Conservation (phyloP, 2,888 invertebrate genomes). For the Notodonta dromedarius region DNA sequence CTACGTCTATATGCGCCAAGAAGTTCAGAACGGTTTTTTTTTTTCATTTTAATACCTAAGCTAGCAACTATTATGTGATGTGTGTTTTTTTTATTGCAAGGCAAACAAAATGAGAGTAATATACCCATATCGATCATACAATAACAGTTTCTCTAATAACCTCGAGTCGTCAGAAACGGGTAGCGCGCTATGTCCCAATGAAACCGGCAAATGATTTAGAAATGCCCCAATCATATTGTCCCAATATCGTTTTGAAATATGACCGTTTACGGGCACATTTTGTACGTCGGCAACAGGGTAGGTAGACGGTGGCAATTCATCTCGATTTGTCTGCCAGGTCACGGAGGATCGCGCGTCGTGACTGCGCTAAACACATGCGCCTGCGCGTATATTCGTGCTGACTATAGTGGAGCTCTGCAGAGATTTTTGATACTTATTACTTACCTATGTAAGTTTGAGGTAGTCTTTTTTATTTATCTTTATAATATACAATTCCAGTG, state of each 20-base stretch:
- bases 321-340: constrained; percentile 79
- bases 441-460: no score
- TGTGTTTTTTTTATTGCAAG: no score
- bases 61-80: no score
- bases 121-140: neutral
- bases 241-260: constrained; percentile 48
- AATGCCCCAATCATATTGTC: constrained; percentile 39
- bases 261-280: constrained; percentile 55
- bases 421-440: constrained; percentile 19
- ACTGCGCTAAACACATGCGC: constrained; percentile 55
- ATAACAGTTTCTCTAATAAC: neutral
- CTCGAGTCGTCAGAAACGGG: neutral
- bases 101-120: no score
- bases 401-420: constrained; percentile 38
- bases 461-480: no score
- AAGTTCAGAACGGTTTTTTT: no score
- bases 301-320: constrained; percentile 72
- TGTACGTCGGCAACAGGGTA: constrained; percentile 40
- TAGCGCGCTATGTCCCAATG: neutral
- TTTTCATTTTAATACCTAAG: no score
- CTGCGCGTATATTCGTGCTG: constrained; percentile 40
- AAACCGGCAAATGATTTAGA: constrained; percentile 24
- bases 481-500: no score
- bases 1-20: no score
- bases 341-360: constrained; percentile 69